Evolutionary conservation across 2,888 invertebrate species (phyloP), one percentile per base, ranked within the genome.

Genomic region (Mimumesa dahlbomi): DNA sequence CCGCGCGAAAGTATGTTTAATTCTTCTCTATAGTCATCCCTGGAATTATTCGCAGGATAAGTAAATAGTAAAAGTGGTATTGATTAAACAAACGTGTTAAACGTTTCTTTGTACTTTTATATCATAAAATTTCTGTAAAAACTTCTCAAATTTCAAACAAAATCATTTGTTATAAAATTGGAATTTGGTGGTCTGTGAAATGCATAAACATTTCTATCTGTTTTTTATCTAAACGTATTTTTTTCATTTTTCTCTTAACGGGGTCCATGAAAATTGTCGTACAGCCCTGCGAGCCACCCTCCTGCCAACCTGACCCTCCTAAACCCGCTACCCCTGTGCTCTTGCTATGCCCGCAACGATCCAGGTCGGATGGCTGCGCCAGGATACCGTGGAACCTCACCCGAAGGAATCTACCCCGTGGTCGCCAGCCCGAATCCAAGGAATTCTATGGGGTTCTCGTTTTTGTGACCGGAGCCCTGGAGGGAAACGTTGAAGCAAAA

Each of bases 331-430:
- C 46, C 54, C 19, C 46, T 13, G 22, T 5, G 11, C 22, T n/a
- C 34, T 13, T 48, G 18, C 19, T n/a, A 21, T 45, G 25, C 43
- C 50, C 29, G 13, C 40, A 31, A 59, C 45, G 56, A 73, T 66
- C 66, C 65, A 56, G 59, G 61, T 49, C 50, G 43, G 43, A 58
- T 50, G 46, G 42, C 42, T 22, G 14, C 7, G 16, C 52, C 25
- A 56, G 46, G 14, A n/a, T n/a, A n/a, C n/a, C n/a, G n/a, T n/a
- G n/a, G n/a, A 53, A 46, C 9, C 38, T 53, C 34, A 25, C 13
- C 46, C 25, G 4, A 25, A 7, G 16, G 25, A 43, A 48, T 40
- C 49, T 42, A 22, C 34, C 25, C 18, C 34, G 4, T 14, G 31
- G 31, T 14, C 38, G 31, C 21, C 22, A 31, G 0, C 1, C 19